These are phyloP conservation scores for Linepithema humile DNA, from an alignment of 1,140 invertebrate species.

Conservation along the genomic window DNA sequence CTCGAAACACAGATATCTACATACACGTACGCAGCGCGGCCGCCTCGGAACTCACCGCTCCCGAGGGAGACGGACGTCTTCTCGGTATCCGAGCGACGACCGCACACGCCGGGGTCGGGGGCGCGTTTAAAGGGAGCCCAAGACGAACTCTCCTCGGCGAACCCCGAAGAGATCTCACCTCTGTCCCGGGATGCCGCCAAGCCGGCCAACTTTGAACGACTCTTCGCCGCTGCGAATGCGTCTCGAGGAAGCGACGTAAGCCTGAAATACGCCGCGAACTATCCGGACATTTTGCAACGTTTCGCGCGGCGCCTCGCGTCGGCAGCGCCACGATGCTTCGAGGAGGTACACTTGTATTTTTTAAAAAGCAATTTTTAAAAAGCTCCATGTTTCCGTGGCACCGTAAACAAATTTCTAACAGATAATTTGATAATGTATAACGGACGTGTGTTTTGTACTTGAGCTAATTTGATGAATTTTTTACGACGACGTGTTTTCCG, in stretches of 20 bases:
- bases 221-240: neutral
- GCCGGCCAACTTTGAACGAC: conserved; percentile 35
- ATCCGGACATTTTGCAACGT: neutral
- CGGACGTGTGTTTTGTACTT: too few relatives aligned
- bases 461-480: neutral
- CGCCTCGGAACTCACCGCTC: conserved; percentile 55
- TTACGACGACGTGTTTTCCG: neutral
- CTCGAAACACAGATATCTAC: conserved; percentile 57
- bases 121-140: conserved; percentile 38
- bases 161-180: conserved; percentile 37
- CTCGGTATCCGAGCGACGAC: conserved; percentile 47
- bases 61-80: conserved; percentile 32
- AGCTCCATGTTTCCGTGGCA: too few relatives aligned
- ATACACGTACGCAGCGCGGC: neutral
- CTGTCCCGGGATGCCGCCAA: neutral
- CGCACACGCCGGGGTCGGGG: conserved; percentile 11
- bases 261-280: neutral
- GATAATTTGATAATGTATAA: neutral
- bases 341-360: too few relatives aligned
- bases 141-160: neutral
- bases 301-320: neutral
- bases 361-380: neutral
- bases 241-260: neutral
- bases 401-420: neutral
- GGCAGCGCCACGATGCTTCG: too few relatives aligned